Evolutionary conservation across 2,797 vertebrate genomes (phyloP), one percentile per base, ranked within the genome.

Genomic region (Cyprinella venusta): DNA sequence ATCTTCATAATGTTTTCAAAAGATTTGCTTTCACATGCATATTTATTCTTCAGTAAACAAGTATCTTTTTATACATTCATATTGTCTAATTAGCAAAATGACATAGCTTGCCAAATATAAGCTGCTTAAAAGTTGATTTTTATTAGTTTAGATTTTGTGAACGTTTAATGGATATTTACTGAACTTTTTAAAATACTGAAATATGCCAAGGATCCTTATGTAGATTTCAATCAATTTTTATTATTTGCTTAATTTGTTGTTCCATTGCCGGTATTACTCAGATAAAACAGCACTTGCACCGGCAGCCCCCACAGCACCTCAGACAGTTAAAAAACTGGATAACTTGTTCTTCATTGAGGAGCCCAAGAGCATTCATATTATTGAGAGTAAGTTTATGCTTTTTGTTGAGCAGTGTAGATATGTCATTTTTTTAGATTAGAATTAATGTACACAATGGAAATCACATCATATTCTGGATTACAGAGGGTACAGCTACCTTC

Each of bases 291-390:
- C 87, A 30, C 92, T 94, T 50, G 88, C 90, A 81, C 94, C 95
- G 87, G 94, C 93, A 87, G 90, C 88, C 64, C 92, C 93, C 5
- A 40, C 93, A 48, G 93, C 95, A 40, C 90, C 94, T 26, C 94
- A 94, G 50, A 92, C 91, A 0, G 88, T 78, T 79, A 95, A 92
- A 87, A 91, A 88, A 45, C 87, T 94, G 0, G 95, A 95, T 88
- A 95, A 94, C 85, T 89, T 99, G 64, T 99, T 96, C 93, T 99
- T 99, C 76, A 95, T 98, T 3, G 96, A 97, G 84, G 97, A 99
- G 84, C 96, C 96, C 82, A 94, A 95, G 88, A 96, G 89, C 59
- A 85, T 96, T 88, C 95, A 95, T 83, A 91, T 96, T 6, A 79
- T 92, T 71, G 98, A 98, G 94, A 99, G 98, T 99, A 95, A 97